These are phyloP conservation scores for Cerceris rybyensis DNA, from an alignment of 2,888 invertebrate species.

Conservation along the genomic window DNA sequence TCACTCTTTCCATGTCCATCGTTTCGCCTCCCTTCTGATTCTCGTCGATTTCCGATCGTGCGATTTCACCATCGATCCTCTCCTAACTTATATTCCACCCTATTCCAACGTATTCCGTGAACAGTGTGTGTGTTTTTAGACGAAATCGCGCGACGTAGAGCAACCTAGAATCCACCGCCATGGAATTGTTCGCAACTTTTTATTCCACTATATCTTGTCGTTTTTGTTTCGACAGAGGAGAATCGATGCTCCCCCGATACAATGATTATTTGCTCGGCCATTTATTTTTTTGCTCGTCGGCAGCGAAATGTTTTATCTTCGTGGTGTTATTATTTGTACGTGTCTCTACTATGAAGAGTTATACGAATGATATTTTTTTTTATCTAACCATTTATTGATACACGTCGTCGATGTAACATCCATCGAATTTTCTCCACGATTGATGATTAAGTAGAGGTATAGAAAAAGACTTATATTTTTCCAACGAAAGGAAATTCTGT, in stretches of 20 bases:
- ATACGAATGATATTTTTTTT: no score
- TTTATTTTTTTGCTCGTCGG: no score
- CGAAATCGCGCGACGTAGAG: constrained; percentile 4
- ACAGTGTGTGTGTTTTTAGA: constrained; percentile 4
- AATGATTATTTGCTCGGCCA: no score
- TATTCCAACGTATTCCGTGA: background rate
- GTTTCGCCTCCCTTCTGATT: background rate
- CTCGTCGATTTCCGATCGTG: constrained; percentile 4
- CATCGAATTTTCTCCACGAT: no score
- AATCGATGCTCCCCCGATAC: background rate
- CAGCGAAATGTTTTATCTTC: no score
- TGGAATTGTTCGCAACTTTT: background rate
- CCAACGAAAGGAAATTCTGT: background rate
- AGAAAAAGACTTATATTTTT: background rate
- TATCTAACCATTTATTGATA: no score
- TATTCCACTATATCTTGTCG: background rate
- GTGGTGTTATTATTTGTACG: no score
- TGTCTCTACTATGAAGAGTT: no score
- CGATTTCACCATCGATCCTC: constrained; percentile 25
- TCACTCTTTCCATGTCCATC: background rate
- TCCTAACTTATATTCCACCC: constrained; percentile 11
- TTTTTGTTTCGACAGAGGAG: background rate
- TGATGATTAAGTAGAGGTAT: no score
- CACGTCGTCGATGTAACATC: no score
- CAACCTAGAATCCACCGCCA: background rate